These are phyloP conservation scores for Scolopax rusticola DNA, from an alignment of 2,797 vertebrate species.

Conservation along the genomic window DNA sequence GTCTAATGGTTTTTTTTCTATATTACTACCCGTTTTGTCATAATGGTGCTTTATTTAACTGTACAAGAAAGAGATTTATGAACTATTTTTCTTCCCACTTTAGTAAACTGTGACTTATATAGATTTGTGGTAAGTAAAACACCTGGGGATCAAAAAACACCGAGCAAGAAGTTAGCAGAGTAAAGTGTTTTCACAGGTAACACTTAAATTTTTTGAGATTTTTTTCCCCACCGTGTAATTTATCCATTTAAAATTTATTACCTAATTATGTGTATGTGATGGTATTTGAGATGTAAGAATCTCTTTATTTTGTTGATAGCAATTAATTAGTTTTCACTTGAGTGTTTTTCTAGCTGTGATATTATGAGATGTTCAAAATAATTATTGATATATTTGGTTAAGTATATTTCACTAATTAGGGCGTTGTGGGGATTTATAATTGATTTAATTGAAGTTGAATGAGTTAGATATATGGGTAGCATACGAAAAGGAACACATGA, in stretches of 20 bases:
- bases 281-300: conserved; percentile 35
- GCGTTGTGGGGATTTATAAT: conserved; percentile 59
- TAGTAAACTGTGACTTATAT: neutral
- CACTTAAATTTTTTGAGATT: neutral
- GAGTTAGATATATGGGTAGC: conserved; percentile 40
- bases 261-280: neutral
- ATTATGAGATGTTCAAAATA: conserved; percentile 63
- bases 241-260: conserved; percentile 25
- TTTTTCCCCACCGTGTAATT: neutral
- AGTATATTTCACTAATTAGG: conserved; percentile 65
- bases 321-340: conserved; percentile 68
- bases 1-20: neutral
- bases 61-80: neutral
- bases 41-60: neutral
- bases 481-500: conserved; percentile 32
- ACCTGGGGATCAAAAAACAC: neutral
- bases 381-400: conserved; percentile 64
- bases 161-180: neutral
- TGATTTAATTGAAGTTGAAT: conserved; percentile 65
- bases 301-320: conserved; percentile 50
- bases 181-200: neutral
- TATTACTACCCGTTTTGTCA: neutral
- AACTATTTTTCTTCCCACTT: neutral
- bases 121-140: neutral
- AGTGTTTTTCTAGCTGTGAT: conserved; percentile 61